Conservation (phyloP, 2,113 vertebrate genomes). For the Chloropsis cyanopogon region DNA sequence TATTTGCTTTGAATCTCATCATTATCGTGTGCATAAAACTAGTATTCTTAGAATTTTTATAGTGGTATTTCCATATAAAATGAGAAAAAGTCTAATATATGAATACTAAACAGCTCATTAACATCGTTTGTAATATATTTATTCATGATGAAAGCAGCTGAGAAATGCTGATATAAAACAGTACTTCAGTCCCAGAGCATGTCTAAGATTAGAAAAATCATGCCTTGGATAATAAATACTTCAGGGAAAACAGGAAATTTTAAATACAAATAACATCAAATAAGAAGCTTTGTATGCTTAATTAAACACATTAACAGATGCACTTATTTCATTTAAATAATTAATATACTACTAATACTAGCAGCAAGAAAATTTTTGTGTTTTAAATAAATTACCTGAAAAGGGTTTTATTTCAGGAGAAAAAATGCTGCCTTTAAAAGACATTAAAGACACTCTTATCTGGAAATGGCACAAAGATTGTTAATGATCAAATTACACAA, state of each 20-base stretch:
- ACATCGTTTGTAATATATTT: constrained; percentile 23
- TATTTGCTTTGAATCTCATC: constrained; percentile 75
- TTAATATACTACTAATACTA: constrained; percentile 2
- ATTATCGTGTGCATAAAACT: constrained; percentile 74
- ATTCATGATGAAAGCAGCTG: constrained; percentile 9
- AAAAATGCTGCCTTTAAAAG: neutral
- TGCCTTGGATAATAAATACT: constrained; percentile 66
- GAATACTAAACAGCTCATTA: constrained; percentile 65
- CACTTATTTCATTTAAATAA: constrained; percentile 64
- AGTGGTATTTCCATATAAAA: constrained; percentile 72
- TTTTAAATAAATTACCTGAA: neutral
- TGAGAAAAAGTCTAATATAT: constrained; percentile 68
- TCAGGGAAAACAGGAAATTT: constrained; percentile 48
- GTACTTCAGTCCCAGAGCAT: constrained; percentile 21
- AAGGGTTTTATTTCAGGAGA: neutral
- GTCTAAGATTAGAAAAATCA: constrained; percentile 58
- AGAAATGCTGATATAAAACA: constrained; percentile 38
- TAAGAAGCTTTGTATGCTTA: constrained; percentile 51
- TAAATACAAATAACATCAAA: constrained; percentile 70
- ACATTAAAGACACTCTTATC: neutral
- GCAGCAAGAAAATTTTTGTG: neutral
- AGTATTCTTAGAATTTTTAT: constrained; percentile 73
- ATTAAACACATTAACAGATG: constrained; percentile 61
- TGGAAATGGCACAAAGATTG: neutral
- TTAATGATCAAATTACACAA: neutral